A percentile compares a stretch with the other conserved stretches of the same genome.
These are phyloP conservation scores for Synergus laeviventris DNA, from an alignment of 2,888 invertebrate genomes.

Conservation along the genomic window DNA sequence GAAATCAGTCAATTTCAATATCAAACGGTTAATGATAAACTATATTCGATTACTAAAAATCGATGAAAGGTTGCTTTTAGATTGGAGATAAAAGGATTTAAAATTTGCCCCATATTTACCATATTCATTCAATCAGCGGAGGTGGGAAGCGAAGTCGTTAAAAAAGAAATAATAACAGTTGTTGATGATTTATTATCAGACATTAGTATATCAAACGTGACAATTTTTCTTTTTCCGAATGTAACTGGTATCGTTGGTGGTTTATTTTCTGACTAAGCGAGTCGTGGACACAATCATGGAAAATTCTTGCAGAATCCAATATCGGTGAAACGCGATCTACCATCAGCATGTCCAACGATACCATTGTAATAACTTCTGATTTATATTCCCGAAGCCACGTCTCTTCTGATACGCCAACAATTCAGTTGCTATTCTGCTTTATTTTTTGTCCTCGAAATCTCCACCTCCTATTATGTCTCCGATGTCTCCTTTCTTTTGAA, in stretches of 20 bases:
- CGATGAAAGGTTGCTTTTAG: too few relatives aligned
- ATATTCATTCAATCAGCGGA: background rate
- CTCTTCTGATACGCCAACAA: conserved; percentile 36
- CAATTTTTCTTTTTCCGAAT: background rate
- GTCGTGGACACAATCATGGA: conserved; percentile 31
- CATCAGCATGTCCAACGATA: conserved; percentile 38
- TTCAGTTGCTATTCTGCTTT: conserved; percentile 17
- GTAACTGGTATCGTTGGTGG: background rate
- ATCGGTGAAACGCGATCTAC: conserved; percentile 36
- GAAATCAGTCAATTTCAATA: background rate
- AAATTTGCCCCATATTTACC: background rate
- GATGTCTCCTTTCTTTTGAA: conserved; percentile 11
- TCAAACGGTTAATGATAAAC: background rate
- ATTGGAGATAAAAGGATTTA: background rate
- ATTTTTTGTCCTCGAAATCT: conserved; percentile 24
- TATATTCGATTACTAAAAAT: too few relatives aligned
- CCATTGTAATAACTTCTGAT: conserved; percentile 40
- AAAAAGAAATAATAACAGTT: background rate
- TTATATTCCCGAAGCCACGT: conserved; percentile 35
- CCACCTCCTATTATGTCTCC: background rate
- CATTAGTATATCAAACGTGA: conserved; percentile 14
- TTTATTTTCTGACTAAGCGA: conserved; percentile 37
- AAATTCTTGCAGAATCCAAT: conserved; percentile 37
- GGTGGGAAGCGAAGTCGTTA: background rate
- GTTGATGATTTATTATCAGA: background rate